Conservation (phyloP, 2,797 vertebrate species). For the Merluccius polli region DNA sequence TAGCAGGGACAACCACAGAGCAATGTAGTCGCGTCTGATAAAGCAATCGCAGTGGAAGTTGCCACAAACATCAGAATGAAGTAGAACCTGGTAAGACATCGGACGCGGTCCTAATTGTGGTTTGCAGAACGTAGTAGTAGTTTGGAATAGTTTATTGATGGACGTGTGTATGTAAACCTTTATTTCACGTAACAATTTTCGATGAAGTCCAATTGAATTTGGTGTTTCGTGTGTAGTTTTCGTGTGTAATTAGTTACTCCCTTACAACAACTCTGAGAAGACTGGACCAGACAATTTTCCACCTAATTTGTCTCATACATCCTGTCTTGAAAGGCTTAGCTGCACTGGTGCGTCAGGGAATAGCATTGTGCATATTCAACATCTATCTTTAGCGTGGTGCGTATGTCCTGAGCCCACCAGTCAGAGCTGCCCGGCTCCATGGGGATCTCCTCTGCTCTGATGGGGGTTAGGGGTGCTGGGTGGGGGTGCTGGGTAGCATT, state of each 20-base stretch:
- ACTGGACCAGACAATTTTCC: constrained; percentile 1
- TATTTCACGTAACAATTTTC: no score
- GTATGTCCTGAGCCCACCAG: constrained; percentile 45
- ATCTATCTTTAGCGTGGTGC: constrained; percentile 60
- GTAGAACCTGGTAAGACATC: constrained; percentile 48
- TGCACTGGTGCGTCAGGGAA: constrained; percentile 24
- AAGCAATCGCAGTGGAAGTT: constrained; percentile 45
- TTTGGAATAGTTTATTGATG: neutral
- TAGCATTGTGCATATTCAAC: constrained; percentile 41
- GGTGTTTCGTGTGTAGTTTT: constrained; percentile 1
- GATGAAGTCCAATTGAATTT: neutral
- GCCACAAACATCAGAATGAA: constrained; percentile 37
- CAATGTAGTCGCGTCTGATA: constrained; percentile 57
- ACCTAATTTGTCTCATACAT: constrained; percentile 30
- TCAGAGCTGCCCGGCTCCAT: constrained; percentile 51
- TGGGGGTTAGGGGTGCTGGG: constrained; percentile 45
- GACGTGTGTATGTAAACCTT: no score
- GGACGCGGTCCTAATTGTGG: constrained; percentile 16
- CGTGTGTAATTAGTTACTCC: neutral
- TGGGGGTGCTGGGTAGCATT: constrained; percentile 48
- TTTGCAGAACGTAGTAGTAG: neutral
- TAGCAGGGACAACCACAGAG: constrained; percentile 54
- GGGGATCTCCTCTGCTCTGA: constrained; percentile 60
- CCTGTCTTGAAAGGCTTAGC: constrained; percentile 7
- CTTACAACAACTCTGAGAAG: neutral